Evolutionary conservation across 2,888 invertebrate genomes (phyloP).

Genomic region (Dryococelus australis): DNA sequence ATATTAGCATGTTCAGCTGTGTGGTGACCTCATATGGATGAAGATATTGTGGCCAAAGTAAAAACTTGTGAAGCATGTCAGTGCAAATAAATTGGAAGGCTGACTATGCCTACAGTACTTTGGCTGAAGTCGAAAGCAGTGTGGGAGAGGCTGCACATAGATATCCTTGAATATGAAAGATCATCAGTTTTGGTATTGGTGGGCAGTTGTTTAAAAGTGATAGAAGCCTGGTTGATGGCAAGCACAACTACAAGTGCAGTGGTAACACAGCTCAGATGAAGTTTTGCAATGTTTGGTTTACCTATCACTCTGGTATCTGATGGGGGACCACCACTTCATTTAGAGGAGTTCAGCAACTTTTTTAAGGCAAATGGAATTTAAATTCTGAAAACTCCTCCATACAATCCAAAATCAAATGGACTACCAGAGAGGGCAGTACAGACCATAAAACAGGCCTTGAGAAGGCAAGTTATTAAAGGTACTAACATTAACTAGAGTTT

Average conservation of each 20-base stretch:
- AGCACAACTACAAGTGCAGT: not conserved
- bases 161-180: conserved; percentile 11
- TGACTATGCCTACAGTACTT: not conserved
- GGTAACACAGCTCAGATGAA: not conserved
- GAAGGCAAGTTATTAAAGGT: not conserved
- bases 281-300: conserved; percentile 32
- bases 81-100: not conserved
- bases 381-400: conserved; percentile 23
- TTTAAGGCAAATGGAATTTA: conserved; percentile 31
- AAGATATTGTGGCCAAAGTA: conserved; percentile 34
- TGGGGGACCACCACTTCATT: not conserved
- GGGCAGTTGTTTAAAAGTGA: conserved; percentile 33
- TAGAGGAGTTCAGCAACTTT: conserved; percentile 29
- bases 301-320: conserved; percentile 33
- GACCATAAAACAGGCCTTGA: conserved; percentile 30
- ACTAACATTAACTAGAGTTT: not conserved
- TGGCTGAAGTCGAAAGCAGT: conserved; percentile 26
- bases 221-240: conserved; percentile 31
- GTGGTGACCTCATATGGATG: conserved; percentile 39
- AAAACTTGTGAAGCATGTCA: too few relatives aligned
- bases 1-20: conserved; percentile 31
- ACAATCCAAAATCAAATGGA: conserved; percentile 36
- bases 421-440: conserved; percentile 35
- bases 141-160: conserved; percentile 34
- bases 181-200: conserved; percentile 28